Evolutionary conservation across 2,797 vertebrate species (phyloP).

Genomic region (Babyrousa celebensis): DNA sequence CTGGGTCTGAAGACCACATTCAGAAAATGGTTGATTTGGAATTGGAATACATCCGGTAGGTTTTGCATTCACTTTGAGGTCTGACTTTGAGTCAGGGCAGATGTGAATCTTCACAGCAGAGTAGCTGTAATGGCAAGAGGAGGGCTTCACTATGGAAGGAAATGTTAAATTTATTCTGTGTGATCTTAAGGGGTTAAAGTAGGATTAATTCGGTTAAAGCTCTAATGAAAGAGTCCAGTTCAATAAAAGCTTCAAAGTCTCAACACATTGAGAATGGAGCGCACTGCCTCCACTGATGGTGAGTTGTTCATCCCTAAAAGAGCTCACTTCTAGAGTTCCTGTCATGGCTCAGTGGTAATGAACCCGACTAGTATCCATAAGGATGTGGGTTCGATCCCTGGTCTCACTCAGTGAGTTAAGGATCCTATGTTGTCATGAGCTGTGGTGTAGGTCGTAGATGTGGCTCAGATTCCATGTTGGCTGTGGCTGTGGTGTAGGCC

Average conservation of each 20-base stretch:
- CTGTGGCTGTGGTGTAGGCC: too few species aligned
- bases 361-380: too few species aligned
- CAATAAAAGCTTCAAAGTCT: not conserved
- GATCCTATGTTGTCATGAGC: too few species aligned
- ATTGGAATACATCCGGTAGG: not conserved
- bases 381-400: too few species aligned
- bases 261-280: not conserved
- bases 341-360: too few species aligned
- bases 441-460: too few species aligned
- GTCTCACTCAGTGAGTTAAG: too few species aligned
- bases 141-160: not conserved
- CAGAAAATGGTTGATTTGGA: not conserved
- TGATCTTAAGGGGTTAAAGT: not conserved
- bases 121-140: not conserved
- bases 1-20: not conserved
- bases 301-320: not conserved
- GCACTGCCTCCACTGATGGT: accelerated
- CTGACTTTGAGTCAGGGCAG: not conserved
- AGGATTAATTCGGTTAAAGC: not conserved
- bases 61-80: not conserved
- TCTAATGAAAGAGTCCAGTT: not conserved
- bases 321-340: not conserved
- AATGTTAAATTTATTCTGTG: not conserved
- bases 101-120: not conserved
- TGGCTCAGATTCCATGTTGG: too few species aligned